Percentiles rank a stretch among this genome's conserved stretches.
Conservation (phyloP, 2,113 vertebrate species). For the Sylvilagus bachmani region DNA sequence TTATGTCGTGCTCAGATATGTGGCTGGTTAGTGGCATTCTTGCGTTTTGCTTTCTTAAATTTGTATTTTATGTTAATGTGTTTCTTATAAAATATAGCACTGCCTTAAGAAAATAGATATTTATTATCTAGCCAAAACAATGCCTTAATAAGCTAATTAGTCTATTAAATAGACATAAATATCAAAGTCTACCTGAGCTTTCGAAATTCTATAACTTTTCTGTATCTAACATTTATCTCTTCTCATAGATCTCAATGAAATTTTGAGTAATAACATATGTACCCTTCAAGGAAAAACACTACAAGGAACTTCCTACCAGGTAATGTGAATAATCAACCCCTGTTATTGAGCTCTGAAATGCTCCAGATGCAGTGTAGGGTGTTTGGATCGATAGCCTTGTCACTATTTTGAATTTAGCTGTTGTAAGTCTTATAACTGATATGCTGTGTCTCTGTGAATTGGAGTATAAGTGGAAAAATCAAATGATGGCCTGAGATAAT, state of each 20-base stretch:
- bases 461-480: conserved; percentile 63
- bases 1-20: not conserved
- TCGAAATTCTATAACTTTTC: not conserved
- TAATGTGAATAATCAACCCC: conserved; percentile 70
- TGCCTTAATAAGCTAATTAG: not conserved
- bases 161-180: not conserved
- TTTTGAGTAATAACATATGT: conserved; percentile 76
- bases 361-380: not conserved
- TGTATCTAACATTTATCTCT: conserved; percentile 13
- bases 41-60: conserved; percentile 2
- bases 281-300: conserved; percentile 82
- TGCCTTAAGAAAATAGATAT: not conserved
- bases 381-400: not conserved
- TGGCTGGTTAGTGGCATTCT: not conserved
- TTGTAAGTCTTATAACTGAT: conserved; percentile 44
- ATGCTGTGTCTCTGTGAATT: conserved; percentile 26
- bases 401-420: conserved; percentile 56
- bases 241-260: conserved; percentile 82
- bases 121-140: conserved; percentile 13
- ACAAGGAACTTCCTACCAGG: conserved; percentile 85
- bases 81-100: not conserved
- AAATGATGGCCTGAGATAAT: conserved; percentile 24
- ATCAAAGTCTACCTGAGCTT: not conserved
- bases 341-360: not conserved
- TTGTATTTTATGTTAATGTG: not conserved